Conservation (phyloP, 2,797 vertebrate species). For the Momotus momota region DNA sequence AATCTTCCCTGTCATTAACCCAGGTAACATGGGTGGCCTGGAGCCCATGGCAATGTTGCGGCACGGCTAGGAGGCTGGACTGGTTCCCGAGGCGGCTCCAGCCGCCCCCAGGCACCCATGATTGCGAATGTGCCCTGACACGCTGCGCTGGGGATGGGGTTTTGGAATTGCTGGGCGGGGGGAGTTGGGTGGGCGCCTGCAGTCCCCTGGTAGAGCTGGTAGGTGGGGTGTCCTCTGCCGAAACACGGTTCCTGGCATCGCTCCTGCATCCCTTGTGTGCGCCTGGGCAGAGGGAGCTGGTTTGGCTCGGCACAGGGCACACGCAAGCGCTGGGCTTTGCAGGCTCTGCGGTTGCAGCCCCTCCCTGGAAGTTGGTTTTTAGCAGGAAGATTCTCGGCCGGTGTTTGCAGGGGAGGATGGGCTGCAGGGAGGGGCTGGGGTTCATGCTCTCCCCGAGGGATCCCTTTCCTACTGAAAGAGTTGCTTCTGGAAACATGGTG, state of each 20-base stretch:
- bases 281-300: background rate
- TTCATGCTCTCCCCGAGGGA: background rate
- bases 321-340: rapidly evolving
- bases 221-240: background rate
- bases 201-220: background rate
- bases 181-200: background rate
- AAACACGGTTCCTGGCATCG: rapidly evolving
- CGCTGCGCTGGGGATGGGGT: rapidly evolving
- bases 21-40: constrained; percentile 73
- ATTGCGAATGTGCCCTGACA: rapidly evolving
- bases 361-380: background rate
- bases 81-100: background rate
- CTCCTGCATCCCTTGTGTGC: rapidly evolving
- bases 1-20: constrained; percentile 78
- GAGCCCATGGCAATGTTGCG: background rate
- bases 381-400: rapidly evolving
- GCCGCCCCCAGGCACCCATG: rapidly evolving
- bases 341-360: background rate
- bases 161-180: background rate
- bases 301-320: background rate
- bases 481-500: background rate
- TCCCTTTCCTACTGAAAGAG: background rate
- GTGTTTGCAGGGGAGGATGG: background rate
- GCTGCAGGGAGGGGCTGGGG: background rate
- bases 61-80: background rate